These are phyloP conservation scores for Argya squamiceps DNA, from an alignment of 2,797 vertebrate genomes.

Conservation along the genomic window DNA sequence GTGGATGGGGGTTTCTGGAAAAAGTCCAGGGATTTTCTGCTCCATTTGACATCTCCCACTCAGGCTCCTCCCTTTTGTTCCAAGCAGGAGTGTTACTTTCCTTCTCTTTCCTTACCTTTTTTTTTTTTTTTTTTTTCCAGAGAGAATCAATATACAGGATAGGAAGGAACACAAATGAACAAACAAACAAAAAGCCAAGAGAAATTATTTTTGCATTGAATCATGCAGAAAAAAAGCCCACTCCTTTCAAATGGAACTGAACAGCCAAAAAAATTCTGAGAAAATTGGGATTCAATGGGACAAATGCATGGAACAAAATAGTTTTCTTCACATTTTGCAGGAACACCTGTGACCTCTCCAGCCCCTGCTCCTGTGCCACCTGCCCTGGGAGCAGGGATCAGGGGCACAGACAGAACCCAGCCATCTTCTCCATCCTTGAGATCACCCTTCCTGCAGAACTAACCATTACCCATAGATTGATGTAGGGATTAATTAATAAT, in stretches of 20 bases:
- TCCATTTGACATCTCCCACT: slow-evolving; percentile 41
- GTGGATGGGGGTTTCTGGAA: slow-evolving; percentile 54
- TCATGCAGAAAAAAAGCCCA: neutral
- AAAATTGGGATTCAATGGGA: neutral
- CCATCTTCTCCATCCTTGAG: neutral
- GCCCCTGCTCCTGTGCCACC: neutral
- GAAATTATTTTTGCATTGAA: neutral
- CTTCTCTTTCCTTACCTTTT: neutral
- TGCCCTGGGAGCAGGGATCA: neutral
- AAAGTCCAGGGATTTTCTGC: slow-evolving; percentile 56
- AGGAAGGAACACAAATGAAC: neutral
- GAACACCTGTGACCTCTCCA: rapidly evolving
- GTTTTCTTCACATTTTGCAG: neutral
- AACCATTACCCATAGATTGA: neutral
- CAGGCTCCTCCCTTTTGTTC: slow-evolving; percentile 12
- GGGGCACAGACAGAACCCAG: neutral
- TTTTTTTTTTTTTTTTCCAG: neutral
- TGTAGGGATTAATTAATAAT: neutral
- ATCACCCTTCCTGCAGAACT: rapidly evolving
- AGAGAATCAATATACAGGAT: neutral
- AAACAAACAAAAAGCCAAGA: slow-evolving; percentile 42
- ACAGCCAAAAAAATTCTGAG: neutral
- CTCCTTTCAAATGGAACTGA: neutral
- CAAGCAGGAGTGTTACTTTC: neutral
- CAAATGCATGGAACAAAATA: neutral